A percentile compares a stretch with the other conserved stretches of the same genome.
Conservation (phyloP, 2,888 invertebrate species). For the Pristionchus arcanus region DNA sequence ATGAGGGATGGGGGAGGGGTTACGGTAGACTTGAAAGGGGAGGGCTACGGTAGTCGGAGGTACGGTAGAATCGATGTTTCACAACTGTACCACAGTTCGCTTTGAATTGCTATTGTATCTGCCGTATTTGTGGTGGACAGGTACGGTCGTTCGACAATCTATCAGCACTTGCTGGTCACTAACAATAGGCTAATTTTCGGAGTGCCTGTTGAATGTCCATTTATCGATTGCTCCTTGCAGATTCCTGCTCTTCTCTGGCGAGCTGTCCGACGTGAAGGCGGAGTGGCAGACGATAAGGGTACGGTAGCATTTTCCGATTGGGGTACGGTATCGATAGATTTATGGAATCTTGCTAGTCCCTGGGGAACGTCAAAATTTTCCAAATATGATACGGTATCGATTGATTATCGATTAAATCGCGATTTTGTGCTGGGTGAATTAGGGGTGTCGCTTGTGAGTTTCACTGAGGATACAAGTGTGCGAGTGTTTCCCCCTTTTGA, state of each 20-base stretch:
- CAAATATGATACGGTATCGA: not conserved
- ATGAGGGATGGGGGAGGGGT: too few relatives aligned
- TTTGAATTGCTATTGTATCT: too few relatives aligned
- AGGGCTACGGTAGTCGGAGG: too few relatives aligned
- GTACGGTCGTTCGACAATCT: too few relatives aligned
- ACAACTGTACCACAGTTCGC: too few relatives aligned
- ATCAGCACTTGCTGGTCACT: too few relatives aligned
- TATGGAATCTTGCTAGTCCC: too few relatives aligned
- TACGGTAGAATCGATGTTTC: too few relatives aligned
- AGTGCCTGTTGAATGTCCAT: not conserved
- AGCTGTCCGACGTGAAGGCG: not conserved
- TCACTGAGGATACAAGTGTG: too few relatives aligned
- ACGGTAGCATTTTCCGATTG: not conserved
- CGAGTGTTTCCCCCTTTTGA: too few relatives aligned
- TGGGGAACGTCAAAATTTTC: conserved; percentile 6
- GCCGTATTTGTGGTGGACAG: too few relatives aligned
- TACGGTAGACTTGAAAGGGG: not conserved
- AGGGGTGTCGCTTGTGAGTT: too few relatives aligned
- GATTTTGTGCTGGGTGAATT: not conserved
- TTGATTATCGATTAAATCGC: not conserved
- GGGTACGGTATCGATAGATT: not conserved
- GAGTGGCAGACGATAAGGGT: conserved; percentile 35
- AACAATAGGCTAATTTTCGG: not conserved
- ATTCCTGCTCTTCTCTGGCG: conserved; percentile 33
- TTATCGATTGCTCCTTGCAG: not conserved